Evolutionary conservation across 2,797 vertebrate genomes (phyloP).

Genomic region (Oreonectes daqikongensis): DNA sequence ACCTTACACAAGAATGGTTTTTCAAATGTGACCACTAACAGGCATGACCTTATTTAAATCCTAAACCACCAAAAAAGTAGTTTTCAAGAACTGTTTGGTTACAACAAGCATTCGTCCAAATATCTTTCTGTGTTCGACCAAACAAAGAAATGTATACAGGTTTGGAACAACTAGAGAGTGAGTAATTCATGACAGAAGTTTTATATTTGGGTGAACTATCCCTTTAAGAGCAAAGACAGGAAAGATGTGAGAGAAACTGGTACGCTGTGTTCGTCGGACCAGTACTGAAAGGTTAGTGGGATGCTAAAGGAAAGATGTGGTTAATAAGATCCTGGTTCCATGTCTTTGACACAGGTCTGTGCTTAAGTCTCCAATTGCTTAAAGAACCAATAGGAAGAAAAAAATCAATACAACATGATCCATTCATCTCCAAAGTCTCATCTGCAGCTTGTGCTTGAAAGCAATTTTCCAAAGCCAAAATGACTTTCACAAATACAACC

Average conservation of each 20-base stretch:
- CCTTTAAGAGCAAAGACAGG: no score
- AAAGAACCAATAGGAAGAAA: not conserved
- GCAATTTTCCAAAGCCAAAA: constrained; percentile 46
- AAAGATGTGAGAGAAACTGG: constrained; percentile 8
- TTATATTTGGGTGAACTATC: no score
- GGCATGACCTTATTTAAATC: constrained; percentile 44
- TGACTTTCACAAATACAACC: constrained; percentile 29
- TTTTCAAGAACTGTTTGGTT: constrained; percentile 21
- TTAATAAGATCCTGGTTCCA: constrained; percentile 50
- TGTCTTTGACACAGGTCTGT: constrained; percentile 13
- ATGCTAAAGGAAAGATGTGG: not conserved
- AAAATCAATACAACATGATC: constrained; percentile 49
- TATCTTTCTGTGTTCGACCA: no score
- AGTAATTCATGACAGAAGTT: no score
- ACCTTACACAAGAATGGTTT: constrained; percentile 44
- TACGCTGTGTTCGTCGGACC: not conserved
- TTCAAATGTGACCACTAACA: constrained; percentile 46
- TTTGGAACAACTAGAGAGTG: no score
- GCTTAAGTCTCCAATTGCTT: constrained; percentile 23
- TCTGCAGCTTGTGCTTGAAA: constrained; percentile 38
- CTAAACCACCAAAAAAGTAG: no score
- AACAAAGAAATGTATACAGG: no score
- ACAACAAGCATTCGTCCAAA: no score
- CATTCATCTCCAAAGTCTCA: constrained; percentile 53
- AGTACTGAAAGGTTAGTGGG: not conserved